These are phyloP conservation scores for Orthochromis indermauri DNA, from an alignment of 2,113 vertebrate genomes.

Conservation along the genomic window DNA sequence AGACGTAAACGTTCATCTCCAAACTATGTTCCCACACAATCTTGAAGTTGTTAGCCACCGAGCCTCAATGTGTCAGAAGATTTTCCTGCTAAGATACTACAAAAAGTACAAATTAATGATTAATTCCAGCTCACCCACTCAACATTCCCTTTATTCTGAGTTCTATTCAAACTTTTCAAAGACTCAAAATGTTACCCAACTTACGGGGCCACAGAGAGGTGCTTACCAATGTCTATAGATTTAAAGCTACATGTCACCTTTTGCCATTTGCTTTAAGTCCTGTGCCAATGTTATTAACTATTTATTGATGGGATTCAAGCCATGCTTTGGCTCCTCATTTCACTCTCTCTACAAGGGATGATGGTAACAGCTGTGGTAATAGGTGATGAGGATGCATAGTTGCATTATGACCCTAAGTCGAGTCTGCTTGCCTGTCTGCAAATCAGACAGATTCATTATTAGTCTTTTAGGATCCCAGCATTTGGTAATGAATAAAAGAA, in stretches of 20 bases:
- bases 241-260: slow-evolving; percentile 17
- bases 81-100: not conserved
- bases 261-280: slow-evolving; percentile 22
- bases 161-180: slow-evolving; percentile 33
- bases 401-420: not conserved
- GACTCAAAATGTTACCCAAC: slow-evolving; percentile 20
- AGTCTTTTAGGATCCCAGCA: not conserved
- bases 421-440: not conserved
- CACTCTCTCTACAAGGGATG: not conserved
- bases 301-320: slow-evolving; percentile 11
- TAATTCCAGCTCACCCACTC: slow-evolving; percentile 19
- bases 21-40: not conserved
- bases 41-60: not conserved
- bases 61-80: not conserved
- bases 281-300: slow-evolving; percentile 7
- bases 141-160: slow-evolving; percentile 15
- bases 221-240: slow-evolving; percentile 6
- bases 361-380: not conserved
- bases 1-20: not conserved
- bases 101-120: slow-evolving; percentile 42
- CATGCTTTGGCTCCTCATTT: not conserved
- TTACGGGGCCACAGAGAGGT: not conserved
- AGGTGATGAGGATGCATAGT: not conserved
- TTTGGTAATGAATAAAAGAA: not conserved
- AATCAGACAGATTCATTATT: not conserved